Conservation (phyloP, 2,797 vertebrate species). For the Falco columbarius region DNA sequence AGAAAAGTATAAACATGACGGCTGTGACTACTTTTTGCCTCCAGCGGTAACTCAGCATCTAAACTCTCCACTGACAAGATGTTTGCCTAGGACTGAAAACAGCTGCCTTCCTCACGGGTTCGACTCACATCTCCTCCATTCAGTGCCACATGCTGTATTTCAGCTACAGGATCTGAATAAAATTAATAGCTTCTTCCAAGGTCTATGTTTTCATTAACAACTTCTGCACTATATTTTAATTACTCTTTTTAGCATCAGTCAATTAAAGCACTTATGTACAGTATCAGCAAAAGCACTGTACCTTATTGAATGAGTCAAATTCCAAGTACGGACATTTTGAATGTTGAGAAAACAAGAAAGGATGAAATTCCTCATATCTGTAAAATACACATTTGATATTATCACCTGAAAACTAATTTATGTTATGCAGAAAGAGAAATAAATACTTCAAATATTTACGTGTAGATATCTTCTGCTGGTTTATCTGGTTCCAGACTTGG, state of each 20-base stretch:
- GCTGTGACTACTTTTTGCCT: neutral
- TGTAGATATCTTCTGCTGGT: conserved; percentile 88
- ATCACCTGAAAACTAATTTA: conserved; percentile 50
- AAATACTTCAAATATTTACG: conserved; percentile 79
- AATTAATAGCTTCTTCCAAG: neutral
- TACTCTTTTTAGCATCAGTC: neutral
- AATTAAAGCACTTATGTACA: conserved; percentile 16
- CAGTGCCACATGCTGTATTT: accelerated
- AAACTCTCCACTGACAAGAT: neutral
- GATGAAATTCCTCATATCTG: conserved; percentile 99
- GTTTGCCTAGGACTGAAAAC: neutral
- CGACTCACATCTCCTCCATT: accelerated
- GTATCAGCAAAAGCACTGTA: conserved; percentile 70
- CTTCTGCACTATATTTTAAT: neutral
- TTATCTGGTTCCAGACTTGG: conserved; percentile 87
- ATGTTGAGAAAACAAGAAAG: conserved; percentile 94
- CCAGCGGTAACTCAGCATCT: neutral
- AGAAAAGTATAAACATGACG: neutral
- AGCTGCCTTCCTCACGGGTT: neutral
- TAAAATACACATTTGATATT: conserved; percentile 67
- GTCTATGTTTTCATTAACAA: neutral
- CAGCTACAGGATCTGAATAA: neutral
- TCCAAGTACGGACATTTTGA: conserved; percentile 86
- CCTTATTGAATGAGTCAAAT: conserved; percentile 97
- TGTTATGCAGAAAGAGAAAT: neutral